These are phyloP conservation scores for Cyprinus carpio DNA, from an alignment of 2,113 vertebrate species.

Conservation along the genomic window DNA sequence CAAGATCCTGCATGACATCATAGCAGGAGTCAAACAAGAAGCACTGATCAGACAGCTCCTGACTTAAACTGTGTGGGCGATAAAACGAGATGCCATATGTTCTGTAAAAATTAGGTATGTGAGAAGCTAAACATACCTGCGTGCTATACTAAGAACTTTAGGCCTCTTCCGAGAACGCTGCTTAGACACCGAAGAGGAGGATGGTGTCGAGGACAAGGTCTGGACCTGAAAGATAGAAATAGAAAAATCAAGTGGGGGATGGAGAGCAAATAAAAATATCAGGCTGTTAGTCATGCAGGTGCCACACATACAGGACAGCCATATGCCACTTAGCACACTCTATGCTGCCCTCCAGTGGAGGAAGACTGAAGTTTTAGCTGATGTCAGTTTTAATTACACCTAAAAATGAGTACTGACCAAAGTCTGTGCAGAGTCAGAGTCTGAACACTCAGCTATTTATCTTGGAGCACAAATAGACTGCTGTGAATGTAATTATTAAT, in stretches of 20 bases:
- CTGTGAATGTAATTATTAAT: constrained; percentile 8
- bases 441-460: neutral
- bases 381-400: constrained; percentile 5
- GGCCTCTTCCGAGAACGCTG: constrained; percentile 85
- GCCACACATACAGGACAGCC: too few relatives aligned
- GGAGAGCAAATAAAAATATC: neutral
- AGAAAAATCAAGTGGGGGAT: neutral
- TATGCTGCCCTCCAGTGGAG: constrained; percentile 46
- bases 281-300: neutral
- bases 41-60: neutral
- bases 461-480: neutral
- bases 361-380: neutral
- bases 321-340: neutral
- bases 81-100: neutral
- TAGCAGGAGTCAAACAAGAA: neutral
- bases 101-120: neutral
- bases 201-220: constrained; percentile 77
- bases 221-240: constrained; percentile 77
- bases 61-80: neutral
- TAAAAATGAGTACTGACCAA: neutral
- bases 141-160: constrained; percentile 89
- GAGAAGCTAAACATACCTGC: constrained; percentile 77
- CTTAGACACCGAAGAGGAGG: constrained; percentile 73
- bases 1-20: constrained; percentile 78
- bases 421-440: neutral